Evolutionary conservation across 2,888 invertebrate genomes (phyloP).

Genomic region (Quadriops clusia): DNA sequence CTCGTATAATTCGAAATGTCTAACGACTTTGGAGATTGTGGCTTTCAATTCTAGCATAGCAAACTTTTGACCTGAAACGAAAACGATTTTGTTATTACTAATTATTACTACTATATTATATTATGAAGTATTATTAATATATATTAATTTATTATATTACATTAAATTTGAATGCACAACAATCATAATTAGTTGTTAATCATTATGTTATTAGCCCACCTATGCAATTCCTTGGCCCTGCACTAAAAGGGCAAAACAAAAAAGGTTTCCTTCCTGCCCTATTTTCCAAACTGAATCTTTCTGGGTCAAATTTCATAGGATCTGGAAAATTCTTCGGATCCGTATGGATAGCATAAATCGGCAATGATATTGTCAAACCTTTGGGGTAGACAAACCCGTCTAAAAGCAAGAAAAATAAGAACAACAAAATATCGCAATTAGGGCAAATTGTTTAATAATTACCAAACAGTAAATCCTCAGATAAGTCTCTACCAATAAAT

Average conservation of each 20-base stretch:
- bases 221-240: slow-evolving; percentile 31
- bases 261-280: slow-evolving; percentile 26
- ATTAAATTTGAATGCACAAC: neutral
- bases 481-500: slow-evolving; percentile 34
- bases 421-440: slow-evolving; percentile 3
- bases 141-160: slow-evolving; percentile 1
- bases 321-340: slow-evolving; percentile 41
- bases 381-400: slow-evolving; percentile 26
- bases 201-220: too few species aligned
- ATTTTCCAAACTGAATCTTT: slow-evolving; percentile 29
- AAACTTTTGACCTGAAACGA: too few species aligned
- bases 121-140: too few species aligned
- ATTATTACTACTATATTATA: too few species aligned
- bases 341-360: slow-evolving; percentile 39
- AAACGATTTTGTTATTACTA: too few species aligned
- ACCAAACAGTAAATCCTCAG: slow-evolving; percentile 30
- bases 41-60: too few species aligned
- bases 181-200: too few species aligned
- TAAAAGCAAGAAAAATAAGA: slow-evolving; percentile 7
- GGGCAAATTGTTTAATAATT: slow-evolving; percentile 4
- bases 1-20: too few species aligned
- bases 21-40: too few species aligned
- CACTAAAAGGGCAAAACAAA: slow-evolving; percentile 25
- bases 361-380: slow-evolving; percentile 33
- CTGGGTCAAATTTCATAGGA: slow-evolving; percentile 38